These are phyloP conservation scores for Lasiurus borealis DNA, from an alignment of 2,113 vertebrate species.

Conservation along the genomic window DNA sequence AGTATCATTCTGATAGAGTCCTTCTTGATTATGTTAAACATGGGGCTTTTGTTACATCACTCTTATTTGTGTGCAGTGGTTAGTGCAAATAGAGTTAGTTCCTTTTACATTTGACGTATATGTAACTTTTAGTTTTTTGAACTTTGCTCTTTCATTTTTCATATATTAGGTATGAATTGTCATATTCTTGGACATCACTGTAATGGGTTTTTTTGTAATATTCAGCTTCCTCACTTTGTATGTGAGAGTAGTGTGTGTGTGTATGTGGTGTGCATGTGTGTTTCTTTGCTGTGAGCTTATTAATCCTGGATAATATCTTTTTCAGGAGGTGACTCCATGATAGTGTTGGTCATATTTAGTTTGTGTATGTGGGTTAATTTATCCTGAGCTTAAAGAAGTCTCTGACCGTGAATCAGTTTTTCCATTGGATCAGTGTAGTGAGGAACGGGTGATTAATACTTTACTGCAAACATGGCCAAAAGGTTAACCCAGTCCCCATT, in stretches of 20 bases:
- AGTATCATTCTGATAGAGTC: neutral
- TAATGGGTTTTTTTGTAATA: neutral
- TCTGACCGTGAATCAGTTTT: neutral
- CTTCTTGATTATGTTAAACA: neutral
- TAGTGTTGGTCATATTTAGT: neutral
- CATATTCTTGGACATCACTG: neutral
- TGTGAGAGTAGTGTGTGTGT: neutral
- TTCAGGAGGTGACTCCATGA: neutral
- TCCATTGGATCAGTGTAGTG: neutral
- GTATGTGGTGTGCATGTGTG: neutral
- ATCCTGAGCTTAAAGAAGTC: neutral
- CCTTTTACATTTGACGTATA: neutral
- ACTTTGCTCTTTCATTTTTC: neutral
- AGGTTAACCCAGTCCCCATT: neutral
- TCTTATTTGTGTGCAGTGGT: neutral
- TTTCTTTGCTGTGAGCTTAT: neutral
- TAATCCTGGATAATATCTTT: neutral
- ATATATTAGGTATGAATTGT: neutral
- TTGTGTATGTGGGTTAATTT: neutral
- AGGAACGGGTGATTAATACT: neutral
- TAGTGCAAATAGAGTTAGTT: neutral
- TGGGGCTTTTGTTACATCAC: neutral
- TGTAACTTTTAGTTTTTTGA: neutral
- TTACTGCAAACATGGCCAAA: neutral
- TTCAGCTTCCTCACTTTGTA: neutral